Percentiles rank a stretch among this genome's conserved stretches.
These are phyloP conservation scores for Paradisaea rubra DNA, from an alignment of 2,113 vertebrate species.

Conservation along the genomic window DNA sequence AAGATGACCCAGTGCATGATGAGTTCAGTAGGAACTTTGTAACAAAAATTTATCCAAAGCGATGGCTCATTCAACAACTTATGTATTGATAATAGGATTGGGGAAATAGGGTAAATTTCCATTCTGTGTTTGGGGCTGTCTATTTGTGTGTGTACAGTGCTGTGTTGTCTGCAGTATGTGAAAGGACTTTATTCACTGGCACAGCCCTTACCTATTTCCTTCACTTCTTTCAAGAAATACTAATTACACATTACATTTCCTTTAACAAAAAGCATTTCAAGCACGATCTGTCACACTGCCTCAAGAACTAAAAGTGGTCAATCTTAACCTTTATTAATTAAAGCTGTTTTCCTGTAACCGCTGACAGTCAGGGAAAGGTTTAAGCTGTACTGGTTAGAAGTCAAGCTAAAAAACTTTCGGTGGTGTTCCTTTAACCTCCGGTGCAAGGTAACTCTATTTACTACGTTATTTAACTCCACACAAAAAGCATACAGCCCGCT, in stretches of 20 bases:
- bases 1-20: background rate
- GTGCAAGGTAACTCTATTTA: background rate
- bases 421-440: background rate
- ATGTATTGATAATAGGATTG: accelerated
- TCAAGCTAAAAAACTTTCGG: background rate
- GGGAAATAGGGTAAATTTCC: background rate
- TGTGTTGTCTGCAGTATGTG: background rate
- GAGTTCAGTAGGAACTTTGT: background rate
- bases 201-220: background rate
- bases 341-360: background rate
- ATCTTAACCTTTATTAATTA: background rate
- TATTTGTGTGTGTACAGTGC: background rate
- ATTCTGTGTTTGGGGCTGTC: background rate
- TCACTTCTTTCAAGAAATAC: background rate
- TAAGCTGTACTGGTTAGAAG: background rate
- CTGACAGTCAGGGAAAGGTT: background rate
- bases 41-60: background rate
- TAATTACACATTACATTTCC: background rate
- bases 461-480: background rate
- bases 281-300: background rate
- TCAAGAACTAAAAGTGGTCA: background rate
- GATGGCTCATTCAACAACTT: background rate
- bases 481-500: background rate
- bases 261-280: background rate
- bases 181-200: background rate